Conservation (phyloP, 2,888 invertebrate species). For the Limenitis arthemis region DNA sequence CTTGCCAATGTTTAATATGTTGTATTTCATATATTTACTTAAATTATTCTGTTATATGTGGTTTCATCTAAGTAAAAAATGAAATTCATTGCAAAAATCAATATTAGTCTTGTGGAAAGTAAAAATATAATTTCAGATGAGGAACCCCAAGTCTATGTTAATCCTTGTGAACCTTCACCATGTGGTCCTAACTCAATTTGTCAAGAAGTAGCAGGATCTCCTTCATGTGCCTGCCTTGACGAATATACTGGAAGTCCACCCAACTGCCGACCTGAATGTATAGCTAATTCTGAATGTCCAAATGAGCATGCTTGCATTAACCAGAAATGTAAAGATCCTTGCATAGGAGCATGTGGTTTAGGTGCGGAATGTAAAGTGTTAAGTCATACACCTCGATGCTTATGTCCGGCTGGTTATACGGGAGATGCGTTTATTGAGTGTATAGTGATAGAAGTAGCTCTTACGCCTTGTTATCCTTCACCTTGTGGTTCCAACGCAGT, state of each 20-base stretch:
- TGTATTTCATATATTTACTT: too few relatives aligned
- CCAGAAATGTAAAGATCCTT: slow-evolving; percentile 82
- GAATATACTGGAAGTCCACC: slow-evolving; percentile 79
- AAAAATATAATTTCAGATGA: slow-evolving; percentile 38
- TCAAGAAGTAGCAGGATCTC: slow-evolving; percentile 70
- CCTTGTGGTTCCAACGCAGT: slow-evolving; percentile 83
- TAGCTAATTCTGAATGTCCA: slow-evolving; percentile 81
- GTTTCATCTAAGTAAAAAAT: too few relatives aligned
- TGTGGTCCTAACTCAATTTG: slow-evolving; percentile 82
- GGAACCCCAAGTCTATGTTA: slow-evolving; percentile 41
- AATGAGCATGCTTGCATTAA: slow-evolving; percentile 79
- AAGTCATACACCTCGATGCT: slow-evolving; percentile 83
- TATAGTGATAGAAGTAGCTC: slow-evolving; percentile 54
- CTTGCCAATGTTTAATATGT: too few relatives aligned
- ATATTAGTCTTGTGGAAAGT: neutral
- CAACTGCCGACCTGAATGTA: slow-evolving; percentile 81
- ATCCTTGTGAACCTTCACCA: slow-evolving; percentile 81
- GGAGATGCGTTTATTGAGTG: slow-evolving; percentile 77
- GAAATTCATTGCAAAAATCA: too few relatives aligned
- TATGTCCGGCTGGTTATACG: slow-evolving; percentile 74
- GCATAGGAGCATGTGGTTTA: slow-evolving; percentile 80
- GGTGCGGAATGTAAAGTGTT: slow-evolving; percentile 81
- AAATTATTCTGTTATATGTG: too few relatives aligned
- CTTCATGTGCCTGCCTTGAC: slow-evolving; percentile 82
- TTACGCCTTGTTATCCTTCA: slow-evolving; percentile 77